These are phyloP conservation scores for Pantherophis vulpinus DNA, from an alignment of 2,797 vertebrate genomes.

Conservation along the genomic window DNA sequence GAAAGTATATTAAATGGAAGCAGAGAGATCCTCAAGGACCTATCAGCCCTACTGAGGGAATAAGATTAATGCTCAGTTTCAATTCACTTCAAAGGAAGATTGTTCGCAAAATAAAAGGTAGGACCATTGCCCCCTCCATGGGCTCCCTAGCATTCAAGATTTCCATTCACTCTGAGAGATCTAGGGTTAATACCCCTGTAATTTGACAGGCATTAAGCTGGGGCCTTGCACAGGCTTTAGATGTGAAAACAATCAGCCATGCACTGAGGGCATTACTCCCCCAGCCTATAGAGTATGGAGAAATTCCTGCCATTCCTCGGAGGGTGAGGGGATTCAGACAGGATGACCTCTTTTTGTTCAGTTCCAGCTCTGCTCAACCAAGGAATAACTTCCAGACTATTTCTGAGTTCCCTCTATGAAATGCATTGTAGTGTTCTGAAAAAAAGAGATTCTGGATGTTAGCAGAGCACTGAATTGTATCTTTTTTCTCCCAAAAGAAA, in stretches of 20 bases:
- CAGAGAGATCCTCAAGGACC: background rate
- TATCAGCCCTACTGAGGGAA: background rate
- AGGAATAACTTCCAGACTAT: constrained; percentile 27
- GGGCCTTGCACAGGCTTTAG: constrained; percentile 15
- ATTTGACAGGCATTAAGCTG: background rate
- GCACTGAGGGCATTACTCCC: constrained; percentile 25
- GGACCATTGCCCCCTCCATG: background rate
- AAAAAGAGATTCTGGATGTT: constrained; percentile 5
- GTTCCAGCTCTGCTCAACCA: constrained; percentile 38
- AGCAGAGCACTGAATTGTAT: background rate
- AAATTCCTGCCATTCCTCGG: constrained; percentile 69
- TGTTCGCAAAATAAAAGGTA: background rate
- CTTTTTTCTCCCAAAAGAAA: constrained; percentile 3
- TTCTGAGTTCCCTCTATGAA: constrained; percentile 18
- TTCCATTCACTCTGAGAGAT: background rate
- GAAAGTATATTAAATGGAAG: rapidly evolving
- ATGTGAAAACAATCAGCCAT: constrained; percentile 22
- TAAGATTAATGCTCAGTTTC: constrained; percentile 11
- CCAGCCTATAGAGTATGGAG: constrained; percentile 45
- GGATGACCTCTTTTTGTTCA: constrained; percentile 64
- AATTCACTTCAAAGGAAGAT: background rate
- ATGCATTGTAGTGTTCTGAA: background rate
- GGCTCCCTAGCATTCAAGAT: background rate
- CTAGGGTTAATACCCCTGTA: background rate
- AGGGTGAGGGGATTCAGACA: constrained; percentile 43